Percentiles rank a stretch among this genome's conserved stretches.
These are phyloP conservation scores for Cephus nigrinus DNA, from an alignment of 2,888 invertebrate species.

Conservation along the genomic window DNA sequence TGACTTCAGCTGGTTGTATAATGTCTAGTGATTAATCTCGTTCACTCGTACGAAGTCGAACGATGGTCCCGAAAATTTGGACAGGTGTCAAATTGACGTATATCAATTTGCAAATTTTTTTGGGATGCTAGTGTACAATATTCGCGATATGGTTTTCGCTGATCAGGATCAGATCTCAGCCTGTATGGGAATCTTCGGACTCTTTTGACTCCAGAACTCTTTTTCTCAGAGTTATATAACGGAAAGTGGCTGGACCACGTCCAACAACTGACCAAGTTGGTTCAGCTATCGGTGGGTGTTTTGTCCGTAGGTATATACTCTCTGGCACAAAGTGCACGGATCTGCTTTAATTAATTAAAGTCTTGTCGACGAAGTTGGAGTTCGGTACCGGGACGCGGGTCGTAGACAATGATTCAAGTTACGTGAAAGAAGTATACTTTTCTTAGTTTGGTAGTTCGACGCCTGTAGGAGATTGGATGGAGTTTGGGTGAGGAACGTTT, in stretches of 20 bases:
- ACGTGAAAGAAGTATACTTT: neutral
- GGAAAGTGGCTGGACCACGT: neutral
- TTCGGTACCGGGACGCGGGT: constrained; percentile 11
- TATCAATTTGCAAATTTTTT: neutral
- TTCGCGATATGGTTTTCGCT: neutral
- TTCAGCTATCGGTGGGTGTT: constrained; percentile 12
- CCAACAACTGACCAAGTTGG: constrained; percentile 31
- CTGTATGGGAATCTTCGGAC: neutral
- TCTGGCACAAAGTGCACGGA: constrained; percentile 26
- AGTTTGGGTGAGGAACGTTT: neutral
- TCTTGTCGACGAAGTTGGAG: constrained; percentile 30
- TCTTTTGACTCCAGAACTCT: too few relatives aligned
- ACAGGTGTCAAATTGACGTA: neutral
- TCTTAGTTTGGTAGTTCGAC: neutral
- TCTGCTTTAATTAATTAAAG: constrained; percentile 43
- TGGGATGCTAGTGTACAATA: neutral
- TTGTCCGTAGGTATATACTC: neutral
- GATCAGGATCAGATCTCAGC: neutral
- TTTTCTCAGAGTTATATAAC: neutral
- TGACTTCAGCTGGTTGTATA: neutral
- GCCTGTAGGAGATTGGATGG: neutral
- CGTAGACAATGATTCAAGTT: constrained; percentile 28
- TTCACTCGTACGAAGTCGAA: neutral
- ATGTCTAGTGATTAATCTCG: neutral
- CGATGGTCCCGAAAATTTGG: neutral